A percentile compares a stretch with the other conserved stretches of the same genome.
phyloP scores from a whole-genome alignment of 1,140 invertebrate genomes.

The Ditylenchus dipsaci region DNA sequence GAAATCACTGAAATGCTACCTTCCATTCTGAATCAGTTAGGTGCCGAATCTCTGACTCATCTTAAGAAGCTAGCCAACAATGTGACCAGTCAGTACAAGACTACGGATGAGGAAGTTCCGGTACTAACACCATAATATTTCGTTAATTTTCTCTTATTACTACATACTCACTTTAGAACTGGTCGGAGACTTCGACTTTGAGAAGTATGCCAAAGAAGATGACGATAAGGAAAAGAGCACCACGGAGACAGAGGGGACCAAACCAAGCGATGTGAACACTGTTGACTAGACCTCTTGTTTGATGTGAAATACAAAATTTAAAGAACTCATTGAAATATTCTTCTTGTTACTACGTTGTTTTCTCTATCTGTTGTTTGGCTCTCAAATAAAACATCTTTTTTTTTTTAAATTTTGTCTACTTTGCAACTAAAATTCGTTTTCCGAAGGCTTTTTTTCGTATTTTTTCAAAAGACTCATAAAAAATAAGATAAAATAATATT shows the following conservation, averaged over 20 bases:
- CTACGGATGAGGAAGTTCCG: constrained; percentile 75
- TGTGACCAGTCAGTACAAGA: constrained; percentile 64
- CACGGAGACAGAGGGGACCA: not conserved
- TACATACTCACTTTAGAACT: constrained; percentile 15
- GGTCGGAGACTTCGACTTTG: constrained; percentile 22
- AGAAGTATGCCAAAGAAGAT: constrained; percentile 22
- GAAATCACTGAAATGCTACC: constrained; percentile 92
- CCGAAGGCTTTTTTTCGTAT: too few relatives aligned
- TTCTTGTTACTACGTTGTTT: not conserved
- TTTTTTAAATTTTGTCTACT: not conserved
- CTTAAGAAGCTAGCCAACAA: constrained; percentile 82
- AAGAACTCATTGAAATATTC: not conserved
- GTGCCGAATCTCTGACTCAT: constrained; percentile 84
- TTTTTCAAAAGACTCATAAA: too few relatives aligned
- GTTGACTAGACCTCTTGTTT: not conserved
- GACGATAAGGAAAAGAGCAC: not conserved
- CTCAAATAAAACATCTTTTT: not conserved
- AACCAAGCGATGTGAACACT: not conserved
- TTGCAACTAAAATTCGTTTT: too few relatives aligned
- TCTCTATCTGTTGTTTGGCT: not conserved
- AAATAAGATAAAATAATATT: too few relatives aligned
- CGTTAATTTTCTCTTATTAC: too few relatives aligned
- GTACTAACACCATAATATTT: too few relatives aligned
- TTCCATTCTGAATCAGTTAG: constrained; percentile 89
- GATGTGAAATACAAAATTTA: not conserved